Conservation (phyloP, 2,888 invertebrate species). For the Hybos culiciformis region DNA sequence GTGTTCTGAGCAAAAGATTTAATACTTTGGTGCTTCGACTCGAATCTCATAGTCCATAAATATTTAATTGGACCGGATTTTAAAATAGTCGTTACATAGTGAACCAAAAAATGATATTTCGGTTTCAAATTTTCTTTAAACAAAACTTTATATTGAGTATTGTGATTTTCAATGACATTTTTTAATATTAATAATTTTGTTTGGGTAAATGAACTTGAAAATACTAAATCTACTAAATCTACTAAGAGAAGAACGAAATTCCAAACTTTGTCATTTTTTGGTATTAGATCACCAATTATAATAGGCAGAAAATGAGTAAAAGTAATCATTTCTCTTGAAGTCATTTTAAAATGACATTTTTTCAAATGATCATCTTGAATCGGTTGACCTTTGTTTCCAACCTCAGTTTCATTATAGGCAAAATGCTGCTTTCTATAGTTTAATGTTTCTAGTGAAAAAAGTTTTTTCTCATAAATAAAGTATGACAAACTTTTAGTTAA, state of each 20-base stretch:
- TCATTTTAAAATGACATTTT: conserved; percentile 2
- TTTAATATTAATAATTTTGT: neutral
- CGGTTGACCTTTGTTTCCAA: neutral
- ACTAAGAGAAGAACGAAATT: too few species aligned
- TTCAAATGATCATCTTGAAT: neutral
- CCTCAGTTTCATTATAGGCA: neutral
- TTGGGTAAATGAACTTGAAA: neutral
- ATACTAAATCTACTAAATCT: too few species aligned
- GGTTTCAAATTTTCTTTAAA: neutral
- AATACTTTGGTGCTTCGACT: conserved; percentile 6
- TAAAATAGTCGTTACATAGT: neutral
- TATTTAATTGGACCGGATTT: conserved; percentile 5
- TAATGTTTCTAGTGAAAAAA: neutral
- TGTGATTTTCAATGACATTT: neutral
- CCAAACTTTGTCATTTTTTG: conserved; percentile 1
- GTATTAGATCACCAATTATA: neutral
- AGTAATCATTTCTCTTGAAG: conserved; percentile 1
- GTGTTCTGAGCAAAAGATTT: neutral
- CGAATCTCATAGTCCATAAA: conserved; percentile 5
- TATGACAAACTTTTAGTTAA: neutral
- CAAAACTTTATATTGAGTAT: neutral
- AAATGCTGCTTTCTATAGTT: neutral
- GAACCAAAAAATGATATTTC: too few species aligned
- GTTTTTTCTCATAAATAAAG: conserved; percentile 1
- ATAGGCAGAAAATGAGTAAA: neutral